phyloP scores from a whole-genome alignment of 2,113 vertebrate genomes.

The Grantiella picta region DNA sequence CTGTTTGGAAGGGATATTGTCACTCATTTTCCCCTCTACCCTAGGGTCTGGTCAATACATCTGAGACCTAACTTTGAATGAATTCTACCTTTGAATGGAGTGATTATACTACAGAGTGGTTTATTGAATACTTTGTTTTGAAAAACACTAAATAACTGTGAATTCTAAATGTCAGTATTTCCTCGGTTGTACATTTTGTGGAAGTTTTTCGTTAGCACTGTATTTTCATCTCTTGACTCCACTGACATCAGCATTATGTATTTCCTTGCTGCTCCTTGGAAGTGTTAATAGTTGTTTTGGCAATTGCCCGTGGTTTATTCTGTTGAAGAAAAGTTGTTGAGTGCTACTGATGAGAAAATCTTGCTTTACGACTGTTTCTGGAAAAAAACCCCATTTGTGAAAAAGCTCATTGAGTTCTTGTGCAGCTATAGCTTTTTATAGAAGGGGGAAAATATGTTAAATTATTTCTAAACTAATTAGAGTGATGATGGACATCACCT shows the following conservation, averaged over 20 bases:
- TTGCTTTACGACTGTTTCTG: neutral
- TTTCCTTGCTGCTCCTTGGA: neutral
- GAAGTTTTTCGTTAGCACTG: neutral
- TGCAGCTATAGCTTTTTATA: neutral
- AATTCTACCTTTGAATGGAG: neutral
- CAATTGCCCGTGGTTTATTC: neutral
- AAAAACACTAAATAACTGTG: neutral
- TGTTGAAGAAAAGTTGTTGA: neutral
- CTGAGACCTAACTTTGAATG: neutral
- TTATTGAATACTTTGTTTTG: neutral
- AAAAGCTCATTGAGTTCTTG: neutral
- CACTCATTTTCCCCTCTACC: neutral
- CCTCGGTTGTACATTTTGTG: neutral
- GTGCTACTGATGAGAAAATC: neutral
- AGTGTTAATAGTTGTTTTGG: neutral
- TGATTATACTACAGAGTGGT: neutral
- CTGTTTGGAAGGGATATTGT: neutral
- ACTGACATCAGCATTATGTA: neutral
- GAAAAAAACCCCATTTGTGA: neutral
- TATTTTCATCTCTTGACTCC: neutral
- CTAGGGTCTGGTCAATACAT: neutral
- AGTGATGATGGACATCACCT: neutral
- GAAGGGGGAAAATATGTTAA: neutral
- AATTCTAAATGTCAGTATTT: neutral
- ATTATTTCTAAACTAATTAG: neutral